phyloP scores from a whole-genome alignment of 2,888 invertebrate genomes.

The Sarcophaga carnaria region DNA sequence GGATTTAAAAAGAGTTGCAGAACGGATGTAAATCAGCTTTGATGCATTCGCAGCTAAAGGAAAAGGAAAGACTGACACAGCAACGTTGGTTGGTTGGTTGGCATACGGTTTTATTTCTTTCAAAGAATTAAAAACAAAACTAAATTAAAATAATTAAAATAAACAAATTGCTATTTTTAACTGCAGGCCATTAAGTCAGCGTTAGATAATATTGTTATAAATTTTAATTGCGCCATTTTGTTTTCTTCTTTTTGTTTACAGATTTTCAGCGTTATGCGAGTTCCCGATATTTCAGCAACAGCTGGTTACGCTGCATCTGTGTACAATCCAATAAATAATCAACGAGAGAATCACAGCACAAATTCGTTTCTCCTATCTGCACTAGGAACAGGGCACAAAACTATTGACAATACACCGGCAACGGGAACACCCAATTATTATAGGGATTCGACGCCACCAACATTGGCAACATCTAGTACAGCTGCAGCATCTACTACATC shows the following conservation, averaged over 20 bases:
- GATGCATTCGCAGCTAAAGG: neutral
- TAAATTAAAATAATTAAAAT: too few relatives aligned
- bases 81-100: too few relatives aligned
- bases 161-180: too few relatives aligned
- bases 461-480: constrained; percentile 7
- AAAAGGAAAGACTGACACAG: neutral
- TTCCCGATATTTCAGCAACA: constrained; percentile 71
- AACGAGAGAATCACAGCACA: constrained; percentile 59
- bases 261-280: constrained; percentile 71
- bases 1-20: neutral
- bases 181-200: too few relatives aligned
- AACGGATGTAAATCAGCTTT: constrained; percentile 28
- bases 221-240: too few relatives aligned
- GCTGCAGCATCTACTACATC: constrained; percentile 30
- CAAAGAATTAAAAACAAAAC: too few relatives aligned
- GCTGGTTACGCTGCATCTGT: constrained; percentile 70
- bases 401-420: constrained; percentile 52
- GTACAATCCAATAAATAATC: constrained; percentile 55
- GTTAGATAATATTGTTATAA: too few relatives aligned
- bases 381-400: constrained; percentile 62
- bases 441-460: constrained; percentile 34
- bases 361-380: constrained; percentile 53
- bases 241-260: constrained; percentile 13
- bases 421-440: constrained; percentile 45
- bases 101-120: too few relatives aligned